These are phyloP conservation scores for Temnothorax ravouxi DNA, from an alignment of 2,888 invertebrate genomes.

Conservation along the genomic window DNA sequence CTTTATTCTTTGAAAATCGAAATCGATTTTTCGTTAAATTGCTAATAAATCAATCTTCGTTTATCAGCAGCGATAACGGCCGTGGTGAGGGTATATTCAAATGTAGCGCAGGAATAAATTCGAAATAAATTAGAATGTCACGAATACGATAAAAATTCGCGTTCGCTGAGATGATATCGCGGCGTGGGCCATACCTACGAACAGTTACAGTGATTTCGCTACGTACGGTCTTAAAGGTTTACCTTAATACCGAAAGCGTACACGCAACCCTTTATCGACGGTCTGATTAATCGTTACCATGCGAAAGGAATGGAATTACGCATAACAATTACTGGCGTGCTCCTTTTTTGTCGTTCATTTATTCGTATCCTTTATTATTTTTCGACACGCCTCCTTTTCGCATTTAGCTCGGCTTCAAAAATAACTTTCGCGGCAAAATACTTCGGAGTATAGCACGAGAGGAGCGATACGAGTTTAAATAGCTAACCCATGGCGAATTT, in stretches of 20 bases:
- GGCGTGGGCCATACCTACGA: neutral
- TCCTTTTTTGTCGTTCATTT: neutral
- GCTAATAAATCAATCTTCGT: conserved; percentile 26
- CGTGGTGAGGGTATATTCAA: conserved; percentile 3
- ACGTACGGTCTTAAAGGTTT: conserved; percentile 5
- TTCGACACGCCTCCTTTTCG: neutral
- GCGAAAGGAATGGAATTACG: conserved; percentile 18
- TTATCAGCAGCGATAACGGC: neutral
- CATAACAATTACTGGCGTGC: conserved; percentile 35
- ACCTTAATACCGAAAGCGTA: neutral
- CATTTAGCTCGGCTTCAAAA: conserved; percentile 2
- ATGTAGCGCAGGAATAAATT: conserved; percentile 20
- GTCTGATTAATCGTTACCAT: conserved; percentile 7
- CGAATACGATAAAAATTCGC: conserved; percentile 17
- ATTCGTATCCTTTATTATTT: conserved; percentile 41
- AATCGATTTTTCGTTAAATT: conserved; percentile 1
- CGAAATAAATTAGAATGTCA: conserved; percentile 23
- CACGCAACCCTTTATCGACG: conserved; percentile 42
- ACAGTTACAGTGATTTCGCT: neutral
- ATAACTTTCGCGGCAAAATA: neutral
- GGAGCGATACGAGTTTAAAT: neutral
- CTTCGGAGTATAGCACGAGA: neutral
- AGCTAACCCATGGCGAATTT: neutral
- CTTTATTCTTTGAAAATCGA: neutral
- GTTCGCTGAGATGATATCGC: conserved; percentile 17